Evolutionary conservation across 2,888 invertebrate species (phyloP), one percentile per base, ranked within the genome.

Genomic region (Branchipolynoe longqiensis): DNA sequence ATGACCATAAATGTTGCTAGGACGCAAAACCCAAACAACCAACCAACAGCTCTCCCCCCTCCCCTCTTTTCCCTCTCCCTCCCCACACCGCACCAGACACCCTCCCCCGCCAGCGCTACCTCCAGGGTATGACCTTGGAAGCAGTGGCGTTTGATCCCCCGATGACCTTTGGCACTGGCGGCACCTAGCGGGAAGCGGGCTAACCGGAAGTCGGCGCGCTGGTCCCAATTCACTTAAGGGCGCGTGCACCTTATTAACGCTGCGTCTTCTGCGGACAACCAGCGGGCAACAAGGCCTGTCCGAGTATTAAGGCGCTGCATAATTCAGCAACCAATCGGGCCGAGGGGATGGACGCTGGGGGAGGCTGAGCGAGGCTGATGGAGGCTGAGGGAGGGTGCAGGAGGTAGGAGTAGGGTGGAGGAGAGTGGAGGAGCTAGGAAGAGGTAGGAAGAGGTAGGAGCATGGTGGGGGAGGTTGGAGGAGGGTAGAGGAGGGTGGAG

Each of bases 221-320:
- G 25, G 78, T 78, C 78, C 78, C 78, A 78, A 78, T 78, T 78
- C 78, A 78, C 78, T 78, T 78, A 78, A 78, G 78, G 78, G 48
- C 78, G 41, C 3, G 28, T 28, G 22, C 48, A 78, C 48, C 78
- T 78, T 78, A 78, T 78, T 78, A 78, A 54, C 54, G 31, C 54
- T n/a, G 73, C n/a, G 38, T 40, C 40, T 73, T 73, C 62, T 28
- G 36, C 73, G 40, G 38, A 12, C 38, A 33, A 73, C 73, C 78
- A 48, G 28, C 28, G 78, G 28, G 25, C 48, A 18, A 41, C 48
- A 78, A 31, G 78, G 48, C 48, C 48, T 31, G 28, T 33, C 31
- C 48, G n/a, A 78, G 78, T 78, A 78, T 78, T 78, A 78, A 78
- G 25, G 48, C n/a, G 18, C 48, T 78, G 78, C 41, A 78, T 78